Percentiles rank a stretch among this genome's conserved stretches.
phyloP scores from a whole-genome alignment of 2,113 vertebrate genomes.

The Labrus mixtus region DNA sequence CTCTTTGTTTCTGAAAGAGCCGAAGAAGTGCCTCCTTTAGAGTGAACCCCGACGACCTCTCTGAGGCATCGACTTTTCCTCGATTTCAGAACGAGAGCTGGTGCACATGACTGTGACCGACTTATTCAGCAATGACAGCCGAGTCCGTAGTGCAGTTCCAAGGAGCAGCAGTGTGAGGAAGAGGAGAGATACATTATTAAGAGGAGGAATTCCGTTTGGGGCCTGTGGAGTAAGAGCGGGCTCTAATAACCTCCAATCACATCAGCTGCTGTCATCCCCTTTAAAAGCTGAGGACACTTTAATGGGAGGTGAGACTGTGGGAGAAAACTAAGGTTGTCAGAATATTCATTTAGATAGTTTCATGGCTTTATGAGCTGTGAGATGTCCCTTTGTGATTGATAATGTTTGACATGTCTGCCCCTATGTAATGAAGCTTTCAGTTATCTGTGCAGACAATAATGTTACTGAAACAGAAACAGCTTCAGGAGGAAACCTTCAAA shows the following conservation, averaged over 20 bases:
- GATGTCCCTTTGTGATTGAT: not conserved
- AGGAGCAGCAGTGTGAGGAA: slow-evolving; percentile 5
- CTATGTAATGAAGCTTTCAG: not conserved
- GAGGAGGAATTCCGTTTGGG: slow-evolving; percentile 11
- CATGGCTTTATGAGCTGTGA: not conserved
- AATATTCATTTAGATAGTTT: not conserved
- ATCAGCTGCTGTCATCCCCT: slow-evolving; percentile 15
- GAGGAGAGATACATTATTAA: slow-evolving; percentile 23
- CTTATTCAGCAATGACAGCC: slow-evolving; percentile 26
- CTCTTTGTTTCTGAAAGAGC: slow-evolving; percentile 42
- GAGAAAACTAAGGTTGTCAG: slow-evolving; percentile 10
- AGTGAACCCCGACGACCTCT: slow-evolving; percentile 32
- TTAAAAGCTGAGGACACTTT: slow-evolving; percentile 18
- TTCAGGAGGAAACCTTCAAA: not conserved
- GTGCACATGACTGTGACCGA: slow-evolving; percentile 33
- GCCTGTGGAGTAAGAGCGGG: slow-evolving; percentile 1
- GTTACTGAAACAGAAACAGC: not conserved
- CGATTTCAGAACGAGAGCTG: slow-evolving; percentile 32
- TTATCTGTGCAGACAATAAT: not conserved
- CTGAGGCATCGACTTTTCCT: slow-evolving; percentile 23
- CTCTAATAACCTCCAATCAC: slow-evolving; percentile 26
- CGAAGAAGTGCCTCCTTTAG: slow-evolving; percentile 43
- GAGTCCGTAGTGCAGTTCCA: slow-evolving; percentile 3
- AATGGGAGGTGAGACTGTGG: not conserved
- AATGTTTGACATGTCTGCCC: not conserved